phyloP scores from a whole-genome alignment of 2,888 invertebrate species.

The Diarsia brunnea region DNA sequence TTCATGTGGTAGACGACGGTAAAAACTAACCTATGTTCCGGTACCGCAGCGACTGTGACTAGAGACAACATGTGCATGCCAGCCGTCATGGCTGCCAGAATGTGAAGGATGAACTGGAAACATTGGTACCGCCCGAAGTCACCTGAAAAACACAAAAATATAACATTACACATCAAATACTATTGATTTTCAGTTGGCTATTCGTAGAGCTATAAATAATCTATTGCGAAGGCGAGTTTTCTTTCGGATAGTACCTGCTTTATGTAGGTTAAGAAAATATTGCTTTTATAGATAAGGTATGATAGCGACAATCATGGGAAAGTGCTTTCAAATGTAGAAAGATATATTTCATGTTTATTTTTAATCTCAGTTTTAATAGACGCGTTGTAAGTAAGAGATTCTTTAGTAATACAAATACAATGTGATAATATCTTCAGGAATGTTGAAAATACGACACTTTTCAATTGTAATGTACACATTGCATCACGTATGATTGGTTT shows the following conservation, averaged over 20 bases:
- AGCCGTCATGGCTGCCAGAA: constrained; percentile 94
- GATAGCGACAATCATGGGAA: constrained; percentile 26
- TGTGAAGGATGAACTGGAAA: constrained; percentile 94
- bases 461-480: not conserved
- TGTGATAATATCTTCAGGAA: not conserved
- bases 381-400: constrained; percentile 4
- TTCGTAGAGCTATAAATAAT: constrained; percentile 33
- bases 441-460: not conserved
- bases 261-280: constrained; percentile 54
- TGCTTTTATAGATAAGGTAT: constrained; percentile 38
- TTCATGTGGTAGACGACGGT: constrained; percentile 35
- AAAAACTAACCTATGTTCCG: constrained; percentile 91
- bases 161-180: constrained; percentile 17
- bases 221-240: constrained; percentile 1
- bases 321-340: constrained; percentile 37
- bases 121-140: constrained; percentile 96
- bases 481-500: not conserved
- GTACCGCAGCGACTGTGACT: constrained; percentile 95
- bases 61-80: constrained; percentile 96
- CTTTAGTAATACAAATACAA: not conserved
- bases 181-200: constrained; percentile 16
- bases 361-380: constrained; percentile 13
- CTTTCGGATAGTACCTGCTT: constrained; percentile 3
- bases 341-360: constrained; percentile 8
- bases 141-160: constrained; percentile 88